Base-by-base conservation (phyloP, 2,888 invertebrate species). In the Synergus japonicus region DNA sequence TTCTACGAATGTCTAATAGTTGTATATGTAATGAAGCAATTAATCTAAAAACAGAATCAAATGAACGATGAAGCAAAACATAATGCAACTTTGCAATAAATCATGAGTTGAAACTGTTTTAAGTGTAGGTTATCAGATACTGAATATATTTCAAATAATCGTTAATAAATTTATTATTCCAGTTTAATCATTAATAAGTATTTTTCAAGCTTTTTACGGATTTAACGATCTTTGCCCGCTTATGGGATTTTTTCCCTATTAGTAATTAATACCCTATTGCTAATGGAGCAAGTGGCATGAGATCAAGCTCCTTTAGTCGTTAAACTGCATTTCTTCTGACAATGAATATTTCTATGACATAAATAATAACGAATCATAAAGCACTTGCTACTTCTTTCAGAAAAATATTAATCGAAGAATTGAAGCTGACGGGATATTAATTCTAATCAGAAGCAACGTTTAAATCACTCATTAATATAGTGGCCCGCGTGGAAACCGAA, bases 171-270 rank as follows among this genome's bases (percentile, higher is more conserved):
- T 73, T 54, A 73, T 37, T 54, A 73, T 37, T 73, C 49, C 13
- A n/a, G 49, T 73, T 37, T 41, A 73, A 73, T 73, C 73, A 54
- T 73, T 49, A 73, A 73, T 73, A 73, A 73, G 29, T 49, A n/a
- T 49, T 18, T 49, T 46, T 29, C 46, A 15, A 29, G 37, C 49
- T 54, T 54, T 73, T 73, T 73, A 37, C 29, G 37, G 37, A 37
- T 73, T n/a, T 73, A 73, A 73, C 54, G 73, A 37, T 54, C 49
- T 54, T 54, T 49, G 29, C 29, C 18, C 46, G 18, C 54, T 49
- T 73, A 2, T 9, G 4, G 37, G 3, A 73, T 73, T 73, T 73
- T 54, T 29, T 9, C 7, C 15, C 29, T 37, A 10, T 54, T n/a
- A 41, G 37, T 73, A 73, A 54, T 73, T 73, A 73, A 73, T 73